These are phyloP conservation scores for Thymelicus sylvestris DNA, from an alignment of 2,888 invertebrate genomes.

Conservation along the genomic window DNA sequence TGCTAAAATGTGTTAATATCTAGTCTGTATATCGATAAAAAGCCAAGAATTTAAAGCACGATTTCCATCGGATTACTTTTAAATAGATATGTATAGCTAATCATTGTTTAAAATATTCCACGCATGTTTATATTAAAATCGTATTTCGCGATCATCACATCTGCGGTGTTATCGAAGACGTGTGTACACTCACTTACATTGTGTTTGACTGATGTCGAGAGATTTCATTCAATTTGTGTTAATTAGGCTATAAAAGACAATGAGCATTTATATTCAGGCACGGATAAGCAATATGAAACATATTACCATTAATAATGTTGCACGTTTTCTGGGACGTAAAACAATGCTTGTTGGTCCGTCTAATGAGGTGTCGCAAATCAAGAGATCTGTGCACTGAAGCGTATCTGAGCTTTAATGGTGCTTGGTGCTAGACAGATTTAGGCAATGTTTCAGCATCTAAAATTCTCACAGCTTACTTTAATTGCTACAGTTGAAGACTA, in stretches of 20 bases:
- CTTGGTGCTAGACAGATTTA: constrained; percentile 2
- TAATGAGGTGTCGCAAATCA: constrained; percentile 46
- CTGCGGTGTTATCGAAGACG: constrained; percentile 10
- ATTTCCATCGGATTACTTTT: too few species aligned
- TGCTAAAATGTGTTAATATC: too few species aligned
- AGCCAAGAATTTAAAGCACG: too few species aligned
- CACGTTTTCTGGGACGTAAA: constrained; percentile 30
- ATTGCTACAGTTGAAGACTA: background rate
- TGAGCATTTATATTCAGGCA: constrained; percentile 45
- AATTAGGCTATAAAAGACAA: constrained; percentile 57
- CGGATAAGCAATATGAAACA: constrained; percentile 48
- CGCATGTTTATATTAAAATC: background rate
- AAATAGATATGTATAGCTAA: too few species aligned
- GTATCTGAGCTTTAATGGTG: constrained; percentile 32
- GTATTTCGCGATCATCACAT: constrained; percentile 10
- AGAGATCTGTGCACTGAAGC: constrained; percentile 38
- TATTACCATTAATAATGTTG: constrained; percentile 39
- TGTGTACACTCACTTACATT: constrained; percentile 28
- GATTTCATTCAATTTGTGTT: constrained; percentile 47
- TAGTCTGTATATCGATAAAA: too few species aligned
- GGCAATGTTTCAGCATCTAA: background rate
- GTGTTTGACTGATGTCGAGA: constrained; percentile 22
- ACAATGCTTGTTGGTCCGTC: constrained; percentile 39
- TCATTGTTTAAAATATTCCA: too few species aligned
- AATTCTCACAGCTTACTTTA: constrained; percentile 17